Evolutionary conservation across 92 coral and sea anemone genomes (phyloP), one percentile per base, ranked within the genome.

Genomic region (Phenganax marumi): DNA sequence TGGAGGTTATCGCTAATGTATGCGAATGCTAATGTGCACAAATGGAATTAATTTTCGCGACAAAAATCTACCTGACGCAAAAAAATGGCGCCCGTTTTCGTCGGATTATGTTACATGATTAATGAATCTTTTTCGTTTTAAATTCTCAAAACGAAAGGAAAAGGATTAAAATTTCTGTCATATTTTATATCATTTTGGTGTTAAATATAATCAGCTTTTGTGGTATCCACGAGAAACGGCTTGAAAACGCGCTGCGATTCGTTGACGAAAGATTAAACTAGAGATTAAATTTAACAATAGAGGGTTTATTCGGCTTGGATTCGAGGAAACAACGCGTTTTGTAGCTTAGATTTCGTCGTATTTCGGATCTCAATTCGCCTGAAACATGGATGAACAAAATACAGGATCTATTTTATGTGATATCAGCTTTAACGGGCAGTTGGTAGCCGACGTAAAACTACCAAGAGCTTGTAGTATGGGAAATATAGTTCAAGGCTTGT

Each of bases 281-380:
- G 54, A 52, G 83, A 78, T 78, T 78, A 78, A 62, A 25, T 78
- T 78, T 60, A 78, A 78, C 73, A 50, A 78, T 16, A 58, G 83
- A 60, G 65, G 48, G 58, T 33, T 57, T 48, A 50, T 62, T 66
- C 49, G 50, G 72, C 72, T 66, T 33, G 72, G 72, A 66, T 66
- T 66, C 43, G 43, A 33, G 43, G 43, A 5, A 33, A 33, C 43
- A 33, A 33, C 43, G 43, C 43, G 43, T 33, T 33, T 33, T 33
- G 43, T 33, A 33, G 43, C 43, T 33, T 33, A 33, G 43, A 33
- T 33, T 33, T 33, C 43, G 43, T 33, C 43, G 43, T 33, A 33
- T 33, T 33, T 33, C 43, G 43, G 43, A 33, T 33, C 43, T 33
- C 43, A 33, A 33, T 33, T 33, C 43, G 43, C 43, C 43, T 33